Percentiles rank a stretch among this genome's conserved stretches.
Conservation (phyloP, 1,140 invertebrate species). For the Neoseiulus cucumeris region DNA sequence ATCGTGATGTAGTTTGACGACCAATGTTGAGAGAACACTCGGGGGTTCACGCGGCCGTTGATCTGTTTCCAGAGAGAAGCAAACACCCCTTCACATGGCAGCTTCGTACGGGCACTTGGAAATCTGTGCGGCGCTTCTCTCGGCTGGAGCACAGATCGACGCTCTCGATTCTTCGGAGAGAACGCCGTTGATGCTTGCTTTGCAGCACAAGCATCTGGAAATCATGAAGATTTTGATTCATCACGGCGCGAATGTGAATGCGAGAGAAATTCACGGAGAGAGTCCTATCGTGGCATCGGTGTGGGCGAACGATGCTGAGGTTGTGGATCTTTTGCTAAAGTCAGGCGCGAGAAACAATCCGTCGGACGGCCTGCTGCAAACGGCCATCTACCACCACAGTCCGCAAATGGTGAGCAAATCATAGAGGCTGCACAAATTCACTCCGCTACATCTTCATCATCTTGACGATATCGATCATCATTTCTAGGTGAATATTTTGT, state of each 20-base stretch:
- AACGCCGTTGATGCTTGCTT: not conserved
- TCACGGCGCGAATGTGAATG: conserved; percentile 8
- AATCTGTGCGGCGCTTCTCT: not conserved
- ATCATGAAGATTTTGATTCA: not conserved
- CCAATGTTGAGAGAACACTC: not conserved
- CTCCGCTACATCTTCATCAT: not conserved
- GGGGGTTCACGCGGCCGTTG: not conserved
- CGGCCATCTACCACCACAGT: not conserved
- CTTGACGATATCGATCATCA: not conserved
- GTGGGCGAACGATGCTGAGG: not conserved
- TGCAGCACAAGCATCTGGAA: not conserved
- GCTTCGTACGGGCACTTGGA: not conserved
- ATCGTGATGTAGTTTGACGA: not conserved
- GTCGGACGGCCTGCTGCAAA: not conserved
- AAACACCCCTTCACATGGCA: not conserved
- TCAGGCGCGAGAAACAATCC: not conserved
- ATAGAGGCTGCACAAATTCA: not conserved
- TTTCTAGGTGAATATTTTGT: not conserved
- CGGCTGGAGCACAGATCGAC: not conserved
- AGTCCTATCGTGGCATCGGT: not conserved
- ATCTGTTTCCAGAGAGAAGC: conserved; percentile 1
- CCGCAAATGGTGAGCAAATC: not conserved
- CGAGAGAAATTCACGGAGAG: conserved; percentile 1
- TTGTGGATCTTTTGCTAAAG: not conserved
- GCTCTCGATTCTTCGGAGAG: not conserved